A percentile compares a stretch with the other conserved stretches of the same genome.
Conservation (phyloP, 2,888 invertebrate species). For the Drepana falcataria region DNA sequence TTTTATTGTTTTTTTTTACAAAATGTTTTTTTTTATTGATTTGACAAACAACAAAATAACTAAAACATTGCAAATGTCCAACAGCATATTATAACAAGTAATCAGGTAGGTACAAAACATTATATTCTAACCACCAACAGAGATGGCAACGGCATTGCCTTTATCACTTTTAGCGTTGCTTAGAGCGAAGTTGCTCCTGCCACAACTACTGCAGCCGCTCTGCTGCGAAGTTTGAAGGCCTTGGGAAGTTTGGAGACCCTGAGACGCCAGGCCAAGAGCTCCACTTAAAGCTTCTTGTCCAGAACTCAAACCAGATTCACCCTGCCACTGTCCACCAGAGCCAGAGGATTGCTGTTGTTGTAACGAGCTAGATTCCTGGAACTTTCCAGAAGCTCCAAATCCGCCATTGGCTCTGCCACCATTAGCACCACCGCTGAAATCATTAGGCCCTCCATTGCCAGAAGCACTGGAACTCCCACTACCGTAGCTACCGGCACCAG, state of each 20-base stretch:
- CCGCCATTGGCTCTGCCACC: constrained; percentile 1
- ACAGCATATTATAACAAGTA: background rate
- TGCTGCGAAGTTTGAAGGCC: constrained; percentile 7
- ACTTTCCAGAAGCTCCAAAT: background rate
- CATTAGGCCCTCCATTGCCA: background rate
- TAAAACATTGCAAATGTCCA: background rate
- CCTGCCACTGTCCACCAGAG: constrained; percentile 13
- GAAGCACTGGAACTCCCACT: constrained; percentile 1
- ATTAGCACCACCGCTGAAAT: no score
- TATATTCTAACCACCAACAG: constrained; percentile 48
- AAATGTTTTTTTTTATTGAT: no score
- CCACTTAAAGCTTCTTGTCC: constrained; percentile 38
- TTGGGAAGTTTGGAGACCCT: constrained; percentile 42
- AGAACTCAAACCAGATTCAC: constrained; percentile 7
- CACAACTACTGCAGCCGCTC: constrained; percentile 52
- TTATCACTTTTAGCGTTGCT: constrained; percentile 65
- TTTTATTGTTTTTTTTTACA: no score
- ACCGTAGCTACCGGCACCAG: background rate
- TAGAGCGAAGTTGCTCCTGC: constrained; percentile 55
- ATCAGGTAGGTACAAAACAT: background rate
- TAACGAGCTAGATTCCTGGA: background rate
- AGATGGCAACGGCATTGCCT: constrained; percentile 61
- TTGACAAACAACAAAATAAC: background rate
- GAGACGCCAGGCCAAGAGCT: constrained; percentile 50
- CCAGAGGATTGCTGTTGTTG: constrained; percentile 7